Base-by-base conservation (phyloP, 1,140 invertebrate species). In the Caenorhabditis inopinata region DNA sequence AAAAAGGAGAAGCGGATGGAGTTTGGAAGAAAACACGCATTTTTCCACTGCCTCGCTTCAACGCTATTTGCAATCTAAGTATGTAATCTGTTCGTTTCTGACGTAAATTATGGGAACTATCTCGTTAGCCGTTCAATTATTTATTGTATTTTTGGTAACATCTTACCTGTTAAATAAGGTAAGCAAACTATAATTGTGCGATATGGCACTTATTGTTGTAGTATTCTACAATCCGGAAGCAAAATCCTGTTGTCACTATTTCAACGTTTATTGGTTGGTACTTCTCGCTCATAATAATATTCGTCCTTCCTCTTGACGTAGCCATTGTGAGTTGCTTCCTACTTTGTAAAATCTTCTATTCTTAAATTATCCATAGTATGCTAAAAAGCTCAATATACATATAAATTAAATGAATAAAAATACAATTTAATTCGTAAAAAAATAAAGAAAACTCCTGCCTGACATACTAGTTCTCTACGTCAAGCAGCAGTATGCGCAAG, bases 231-330 rank as follows among this genome's bases (percentile, higher is more conserved):
- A 94, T 95, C 89, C 94, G 93, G 88, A 92, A 93, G 85, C 96
- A 99, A 82, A 94, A 96, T 89, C 92, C 95, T 82, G 90, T 97
- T 82, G 96, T 98, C 6, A 97, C 96, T 14, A 87, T 96, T 11
- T 93, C 95, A 42, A 96, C 98, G 32, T 91, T 99, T 48, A 93
- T 96, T 81, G 95, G 96, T 80, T 99, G 97, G 97, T 97, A 96
- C 89, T 98, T 99, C 90, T 98, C 96, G 18, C 94, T 99, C 89
- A 91, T 98, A 82, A 98, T 98, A 86, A 95, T 98, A 86, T 97
- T 98, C 88, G 93, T 97, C 68, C 92, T 99, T 78, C 97, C 97
- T 6, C 88, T 98, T 84, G 97, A 99, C 92, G 94, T 99, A 25
- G 95, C 96, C 46, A 94, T 94, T 83, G 96, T 97, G 91, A 94